Evolutionary conservation across 2,113 vertebrate genomes (phyloP).

Genomic region (Hydrochoerus hydrochaeris): DNA sequence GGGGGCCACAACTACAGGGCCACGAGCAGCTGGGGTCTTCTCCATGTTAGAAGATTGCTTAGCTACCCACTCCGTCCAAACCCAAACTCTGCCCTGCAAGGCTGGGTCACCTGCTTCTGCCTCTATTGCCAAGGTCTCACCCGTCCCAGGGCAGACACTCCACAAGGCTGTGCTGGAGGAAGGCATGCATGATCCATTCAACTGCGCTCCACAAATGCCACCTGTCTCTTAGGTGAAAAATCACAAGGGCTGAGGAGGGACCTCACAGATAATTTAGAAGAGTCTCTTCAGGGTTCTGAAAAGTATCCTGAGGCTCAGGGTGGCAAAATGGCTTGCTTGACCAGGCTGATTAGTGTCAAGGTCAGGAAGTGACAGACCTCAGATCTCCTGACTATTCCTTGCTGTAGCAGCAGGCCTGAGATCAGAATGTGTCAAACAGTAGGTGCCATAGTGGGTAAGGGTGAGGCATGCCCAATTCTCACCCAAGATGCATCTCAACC

Average conservation of each 20-base stretch:
- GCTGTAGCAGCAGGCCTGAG: neutral
- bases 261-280: neutral
- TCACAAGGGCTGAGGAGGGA: neutral
- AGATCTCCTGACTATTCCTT: neutral
- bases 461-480: neutral
- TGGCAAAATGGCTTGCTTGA: neutral
- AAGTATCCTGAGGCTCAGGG: neutral
- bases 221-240: rapidly evolving
- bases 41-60: neutral
- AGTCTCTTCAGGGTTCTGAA: neutral
- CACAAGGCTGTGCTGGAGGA: neutral
- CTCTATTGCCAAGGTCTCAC: neutral
- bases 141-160: neutral
- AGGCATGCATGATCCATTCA: rapidly evolving
- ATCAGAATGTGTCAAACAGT: neutral
- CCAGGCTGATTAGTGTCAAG: rapidly evolving
- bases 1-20: neutral
- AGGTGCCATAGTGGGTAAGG: neutral
- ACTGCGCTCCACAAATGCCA: no score
- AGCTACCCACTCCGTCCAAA: no score
- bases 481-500: neutral
- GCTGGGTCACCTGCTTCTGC: neutral
- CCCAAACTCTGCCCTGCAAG: no score
- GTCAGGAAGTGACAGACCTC: neutral
- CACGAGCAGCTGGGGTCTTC: neutral